Evolutionary conservation across 1,140 invertebrate genomes (phyloP).

Genomic region (Euglossa dilemma): DNA sequence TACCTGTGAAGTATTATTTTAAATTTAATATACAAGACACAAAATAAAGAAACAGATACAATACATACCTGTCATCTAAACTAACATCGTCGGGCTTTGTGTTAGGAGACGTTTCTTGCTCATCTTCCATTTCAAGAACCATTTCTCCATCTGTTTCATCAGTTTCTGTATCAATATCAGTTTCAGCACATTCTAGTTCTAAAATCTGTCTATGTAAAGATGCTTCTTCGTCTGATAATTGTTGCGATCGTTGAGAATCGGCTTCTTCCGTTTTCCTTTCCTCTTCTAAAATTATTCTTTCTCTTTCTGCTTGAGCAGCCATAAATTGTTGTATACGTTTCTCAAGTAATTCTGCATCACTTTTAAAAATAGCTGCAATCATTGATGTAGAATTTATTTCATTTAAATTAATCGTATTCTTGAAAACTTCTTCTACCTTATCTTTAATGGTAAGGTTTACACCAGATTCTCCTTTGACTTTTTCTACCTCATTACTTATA

Average conservation of each 20-base stretch:
- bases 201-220: conserved; percentile 90
- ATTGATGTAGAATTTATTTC: conserved; percentile 79
- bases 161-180: conserved; percentile 91
- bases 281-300: conserved; percentile 81
- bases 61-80: conserved; percentile 75
- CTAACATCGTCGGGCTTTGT: conserved; percentile 76
- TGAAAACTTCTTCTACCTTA: conserved; percentile 59
- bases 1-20: conserved; percentile 80
- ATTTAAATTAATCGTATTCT: conserved; percentile 53
- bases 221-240: conserved; percentile 91
- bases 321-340: conserved; percentile 81
- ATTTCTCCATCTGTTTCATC: conserved; percentile 90
- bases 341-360: conserved; percentile 82
- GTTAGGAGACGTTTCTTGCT: conserved; percentile 65
- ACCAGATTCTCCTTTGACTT: conserved; percentile 62
- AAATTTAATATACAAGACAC: background rate
- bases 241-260: conserved; percentile 81
- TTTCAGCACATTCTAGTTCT: conserved; percentile 90
- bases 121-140: conserved; percentile 84
- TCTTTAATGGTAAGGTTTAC: conserved; percentile 44
- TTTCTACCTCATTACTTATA: conserved; percentile 71
- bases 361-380: conserved; percentile 81
- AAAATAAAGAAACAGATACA: conserved; percentile 7
- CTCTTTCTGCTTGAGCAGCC: conserved; percentile 80
- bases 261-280: conserved; percentile 82